Percentiles rank a stretch among this genome's conserved stretches.
These are phyloP conservation scores for Hermatobates lingyangjiaoensis DNA, from an alignment of 1,140 invertebrate genomes.

Conservation along the genomic window DNA sequence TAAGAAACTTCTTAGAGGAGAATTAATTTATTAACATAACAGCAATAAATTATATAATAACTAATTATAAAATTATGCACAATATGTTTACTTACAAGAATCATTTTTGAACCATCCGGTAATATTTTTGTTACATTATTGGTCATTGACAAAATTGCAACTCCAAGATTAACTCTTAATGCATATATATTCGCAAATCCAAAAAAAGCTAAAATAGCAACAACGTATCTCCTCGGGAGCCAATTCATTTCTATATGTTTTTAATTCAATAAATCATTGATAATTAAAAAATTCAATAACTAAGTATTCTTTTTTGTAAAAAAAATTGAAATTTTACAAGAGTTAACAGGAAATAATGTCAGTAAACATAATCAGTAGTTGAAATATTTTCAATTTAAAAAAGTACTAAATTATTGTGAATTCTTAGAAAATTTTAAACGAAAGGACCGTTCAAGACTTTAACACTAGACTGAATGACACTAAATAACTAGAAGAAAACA, in stretches of 20 bases:
- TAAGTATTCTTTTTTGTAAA: too few species aligned
- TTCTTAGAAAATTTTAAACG: too few species aligned
- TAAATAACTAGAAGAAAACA: too few species aligned
- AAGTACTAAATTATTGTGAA: too few species aligned
- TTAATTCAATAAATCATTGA: too few species aligned
- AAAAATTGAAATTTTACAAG: too few species aligned
- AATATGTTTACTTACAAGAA: not conserved
- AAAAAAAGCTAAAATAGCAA: slow-evolving; percentile 60
- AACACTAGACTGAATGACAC: too few species aligned
- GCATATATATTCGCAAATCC: slow-evolving; percentile 79
- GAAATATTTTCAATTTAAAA: too few species aligned
- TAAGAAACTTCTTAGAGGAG: not conserved
- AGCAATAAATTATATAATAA: not conserved
- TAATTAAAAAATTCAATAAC: too few species aligned
- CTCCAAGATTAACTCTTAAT: slow-evolving; percentile 67
- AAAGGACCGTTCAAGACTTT: too few species aligned
- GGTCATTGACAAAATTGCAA: slow-evolving; percentile 79
- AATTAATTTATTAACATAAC: not conserved
- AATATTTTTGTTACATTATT: slow-evolving; percentile 11
- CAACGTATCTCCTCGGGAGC: slow-evolving; percentile 44
- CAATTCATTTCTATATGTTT: slow-evolving; percentile 44
- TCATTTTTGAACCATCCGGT: slow-evolving; percentile 9
- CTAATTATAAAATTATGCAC: not conserved
- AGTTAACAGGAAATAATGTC: too few species aligned
- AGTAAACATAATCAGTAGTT: too few species aligned